Base-by-base conservation (phyloP, 2,113 vertebrate genomes). In the Poeciliopsis occidentalis region DNA sequence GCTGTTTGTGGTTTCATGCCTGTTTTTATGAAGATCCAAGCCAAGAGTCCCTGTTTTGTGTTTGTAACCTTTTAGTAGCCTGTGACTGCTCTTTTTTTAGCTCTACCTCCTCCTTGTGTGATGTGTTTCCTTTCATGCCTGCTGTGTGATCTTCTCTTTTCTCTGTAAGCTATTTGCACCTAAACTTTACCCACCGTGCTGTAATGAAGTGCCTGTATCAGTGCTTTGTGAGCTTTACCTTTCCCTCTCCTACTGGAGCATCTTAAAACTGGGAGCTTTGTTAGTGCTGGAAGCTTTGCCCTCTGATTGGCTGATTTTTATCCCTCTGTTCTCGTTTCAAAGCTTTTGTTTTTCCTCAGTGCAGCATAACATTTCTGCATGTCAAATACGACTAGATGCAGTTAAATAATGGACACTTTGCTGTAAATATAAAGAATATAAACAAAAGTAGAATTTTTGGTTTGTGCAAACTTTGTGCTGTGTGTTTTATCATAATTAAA, bases 151-250 rank as follows among this genome's bases (percentile, higher is more conserved):
- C 71, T 81, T 66, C 67, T 41, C 66, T 47, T 71, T 73, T 75
- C 41, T 84, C 71, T 86, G 70, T 86, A 68, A 83, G 76, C 64
- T 70, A 63, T 83, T 82, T 78, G 68, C 71, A 74, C 82, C 41
- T 70, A 12, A 22, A 60, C 15, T 75, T 22, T 71, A 81, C 67
- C 79, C 72, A 44, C 76, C 37, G 44, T 47, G 67, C 63, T 87
- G 79, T 83, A 78, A 88, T 83, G 15, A 89, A 79, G 82, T 91
- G 90, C 82, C 84, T 90, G 88, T 91, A 77, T 82, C 67, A 77
- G 84, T 91, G 91, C 85, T 87, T 77, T 94, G 94, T 94, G 86
- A 94, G 91, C 93, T 93, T 94, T 93, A 94, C 93, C 92, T 95
- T 94, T 93, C 87, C 90, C 39, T 86, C 78, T 90, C 92, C 88